Evolutionary conservation across 2,888 invertebrate genomes (phyloP).

Genomic region (Salpingus planirostris): DNA sequence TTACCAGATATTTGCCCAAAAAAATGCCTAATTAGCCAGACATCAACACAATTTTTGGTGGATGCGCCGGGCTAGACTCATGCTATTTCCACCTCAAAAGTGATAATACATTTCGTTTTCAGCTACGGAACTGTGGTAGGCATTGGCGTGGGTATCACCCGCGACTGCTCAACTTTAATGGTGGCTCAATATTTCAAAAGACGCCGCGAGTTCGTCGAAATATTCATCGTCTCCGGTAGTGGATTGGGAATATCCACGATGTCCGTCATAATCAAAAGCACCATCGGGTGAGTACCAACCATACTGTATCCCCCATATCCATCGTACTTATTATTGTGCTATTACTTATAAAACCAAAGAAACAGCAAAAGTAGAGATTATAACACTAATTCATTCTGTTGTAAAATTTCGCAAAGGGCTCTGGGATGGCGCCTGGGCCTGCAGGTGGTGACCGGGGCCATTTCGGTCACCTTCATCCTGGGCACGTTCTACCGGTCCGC

Average conservation of each 20-base stretch:
- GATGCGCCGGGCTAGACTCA: no score
- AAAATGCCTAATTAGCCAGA: no score
- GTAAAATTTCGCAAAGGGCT: conserved; percentile 58
- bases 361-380: no score
- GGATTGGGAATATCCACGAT: conserved; percentile 77
- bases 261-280: conserved; percentile 71
- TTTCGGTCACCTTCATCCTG: conserved; percentile 73
- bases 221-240: conserved; percentile 78
- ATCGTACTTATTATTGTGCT: no score
- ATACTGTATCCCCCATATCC: no score
- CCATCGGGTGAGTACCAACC: conserved; percentile 70
- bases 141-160: conserved; percentile 75
- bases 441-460: conserved; percentile 76
- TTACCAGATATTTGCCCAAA: no score
- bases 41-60: no score
- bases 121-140: conserved; percentile 71
- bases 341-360: no score
- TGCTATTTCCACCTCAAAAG: background rate
- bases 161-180: conserved; percentile 82
- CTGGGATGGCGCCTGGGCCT: conserved; percentile 76
- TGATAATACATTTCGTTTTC: conserved; percentile 40
- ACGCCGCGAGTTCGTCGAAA: conserved; percentile 76
- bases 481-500: conserved; percentile 84
- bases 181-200: conserved; percentile 86
- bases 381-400: no score